Evolutionary conservation across 2,888 invertebrate species (phyloP).

Genomic region (Sinohyriopsis cumingii): DNA sequence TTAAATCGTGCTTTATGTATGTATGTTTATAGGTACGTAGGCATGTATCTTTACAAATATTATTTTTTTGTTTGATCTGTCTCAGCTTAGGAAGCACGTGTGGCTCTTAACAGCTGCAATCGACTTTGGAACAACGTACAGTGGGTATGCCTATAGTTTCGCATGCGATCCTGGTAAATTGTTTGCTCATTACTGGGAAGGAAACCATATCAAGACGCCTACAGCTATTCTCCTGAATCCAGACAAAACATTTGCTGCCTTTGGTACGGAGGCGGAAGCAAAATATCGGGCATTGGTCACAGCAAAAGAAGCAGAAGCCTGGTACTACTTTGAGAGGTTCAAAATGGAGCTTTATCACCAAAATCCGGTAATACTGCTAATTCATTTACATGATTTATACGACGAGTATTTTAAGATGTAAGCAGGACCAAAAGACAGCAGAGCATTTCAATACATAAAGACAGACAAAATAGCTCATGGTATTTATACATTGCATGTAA

Average conservation of each 20-base stretch:
- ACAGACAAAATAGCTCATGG: too few relatives aligned
- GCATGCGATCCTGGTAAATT: conserved; percentile 5
- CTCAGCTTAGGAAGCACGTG: too few relatives aligned
- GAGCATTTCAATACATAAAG: too few relatives aligned
- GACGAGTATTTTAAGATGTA: too few relatives aligned
- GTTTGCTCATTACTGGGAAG: conserved; percentile 6
- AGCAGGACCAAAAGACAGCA: too few relatives aligned
- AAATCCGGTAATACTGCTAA: neutral
- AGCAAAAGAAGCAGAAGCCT: conserved; percentile 8
- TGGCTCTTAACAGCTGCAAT: too few relatives aligned
- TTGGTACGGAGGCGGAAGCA: conserved; percentile 18
- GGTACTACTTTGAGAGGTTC: conserved; percentile 19
- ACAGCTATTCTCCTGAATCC: conserved; percentile 17
- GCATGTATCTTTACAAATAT: too few relatives aligned
- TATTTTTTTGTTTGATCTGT: too few relatives aligned
- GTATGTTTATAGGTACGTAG: too few relatives aligned
- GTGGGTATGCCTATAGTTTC: conserved; percentile 9
- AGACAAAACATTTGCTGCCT: conserved; percentile 5
- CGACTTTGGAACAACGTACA: conserved; percentile 5
- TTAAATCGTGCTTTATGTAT: too few relatives aligned
- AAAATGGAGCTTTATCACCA: conserved; percentile 16
- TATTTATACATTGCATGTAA: too few relatives aligned
- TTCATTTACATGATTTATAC: too few relatives aligned
- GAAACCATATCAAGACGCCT: conserved; percentile 10
- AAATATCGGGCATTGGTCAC: conserved; percentile 3